These are phyloP conservation scores for Muscicapa striata DNA, from an alignment of 2,797 vertebrate genomes.

Conservation along the genomic window DNA sequence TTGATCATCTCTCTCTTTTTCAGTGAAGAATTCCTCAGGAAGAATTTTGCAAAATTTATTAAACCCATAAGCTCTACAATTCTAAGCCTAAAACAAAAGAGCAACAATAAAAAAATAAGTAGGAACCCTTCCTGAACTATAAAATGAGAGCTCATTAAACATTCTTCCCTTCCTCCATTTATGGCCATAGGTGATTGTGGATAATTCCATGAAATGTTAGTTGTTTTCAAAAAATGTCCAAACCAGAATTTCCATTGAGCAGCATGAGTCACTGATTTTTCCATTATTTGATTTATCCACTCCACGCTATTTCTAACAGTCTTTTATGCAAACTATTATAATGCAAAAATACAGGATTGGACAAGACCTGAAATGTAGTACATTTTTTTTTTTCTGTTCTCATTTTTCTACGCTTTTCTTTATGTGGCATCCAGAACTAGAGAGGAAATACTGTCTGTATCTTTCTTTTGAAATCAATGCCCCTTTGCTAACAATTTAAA, in stretches of 20 bases:
- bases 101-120: not conserved
- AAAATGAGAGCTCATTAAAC: not conserved
- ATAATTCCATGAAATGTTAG: not conserved
- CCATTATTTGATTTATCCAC: not conserved
- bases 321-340: not conserved
- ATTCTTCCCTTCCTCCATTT: not conserved
- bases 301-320: not conserved
- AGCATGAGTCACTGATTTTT: not conserved
- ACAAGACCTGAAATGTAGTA: not conserved
- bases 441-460: not conserved
- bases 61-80: not conserved
- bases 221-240: not conserved
- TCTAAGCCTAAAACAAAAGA: not conserved
- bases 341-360: not conserved
- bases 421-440: not conserved
- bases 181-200: not conserved
- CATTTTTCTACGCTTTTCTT: not conserved
- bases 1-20: not conserved
- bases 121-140: not conserved
- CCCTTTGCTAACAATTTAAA: not conserved
- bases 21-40: not conserved
- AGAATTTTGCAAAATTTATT: not conserved
- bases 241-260: not conserved
- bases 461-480: not conserved
- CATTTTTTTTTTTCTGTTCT: not conserved